Evolutionary conservation across 2,888 invertebrate genomes (phyloP).

Genomic region (Luperina nickerlii): DNA sequence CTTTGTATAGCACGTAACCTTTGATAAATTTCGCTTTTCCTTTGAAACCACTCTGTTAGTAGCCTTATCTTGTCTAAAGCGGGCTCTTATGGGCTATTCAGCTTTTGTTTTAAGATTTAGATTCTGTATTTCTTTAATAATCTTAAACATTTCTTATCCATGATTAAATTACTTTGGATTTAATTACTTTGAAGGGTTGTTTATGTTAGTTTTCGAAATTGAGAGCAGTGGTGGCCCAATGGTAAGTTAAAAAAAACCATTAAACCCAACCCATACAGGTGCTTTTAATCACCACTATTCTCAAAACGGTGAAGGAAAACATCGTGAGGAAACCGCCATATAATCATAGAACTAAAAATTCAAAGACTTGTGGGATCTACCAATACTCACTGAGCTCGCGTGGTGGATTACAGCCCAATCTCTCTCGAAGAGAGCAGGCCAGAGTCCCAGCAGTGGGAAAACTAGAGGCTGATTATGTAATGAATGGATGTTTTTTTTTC

Average conservation of each 20-base stretch:
- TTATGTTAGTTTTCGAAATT: constrained; percentile 7
- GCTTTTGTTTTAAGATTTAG: constrained; percentile 81
- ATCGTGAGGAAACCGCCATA: neutral
- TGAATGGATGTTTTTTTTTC: neutral
- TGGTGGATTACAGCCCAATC: neutral
- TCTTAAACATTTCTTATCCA: constrained; percentile 69
- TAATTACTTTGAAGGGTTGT: constrained; percentile 31
- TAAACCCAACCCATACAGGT: too few species aligned
- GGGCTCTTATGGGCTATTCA: constrained; percentile 75
- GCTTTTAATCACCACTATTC: too few species aligned
- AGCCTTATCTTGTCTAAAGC: constrained; percentile 79
- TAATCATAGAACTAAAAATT: neutral
- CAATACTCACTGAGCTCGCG: neutral
- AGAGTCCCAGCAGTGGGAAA: too few species aligned
- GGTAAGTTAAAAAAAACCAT: neutral
- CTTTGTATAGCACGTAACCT: constrained; percentile 79
- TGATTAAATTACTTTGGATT: constrained; percentile 34
- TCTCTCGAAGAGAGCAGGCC: neutral
- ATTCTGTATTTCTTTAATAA: constrained; percentile 76
- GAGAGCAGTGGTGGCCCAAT: neutral
- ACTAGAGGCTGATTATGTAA: too few species aligned
- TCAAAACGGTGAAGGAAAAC: neutral
- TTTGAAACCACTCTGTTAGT: constrained; percentile 70
- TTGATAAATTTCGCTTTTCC: constrained; percentile 79
- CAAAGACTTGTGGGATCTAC: neutral